Conservation (phyloP, 2,888 invertebrate species). For the Eupithecia tripunctaria region DNA sequence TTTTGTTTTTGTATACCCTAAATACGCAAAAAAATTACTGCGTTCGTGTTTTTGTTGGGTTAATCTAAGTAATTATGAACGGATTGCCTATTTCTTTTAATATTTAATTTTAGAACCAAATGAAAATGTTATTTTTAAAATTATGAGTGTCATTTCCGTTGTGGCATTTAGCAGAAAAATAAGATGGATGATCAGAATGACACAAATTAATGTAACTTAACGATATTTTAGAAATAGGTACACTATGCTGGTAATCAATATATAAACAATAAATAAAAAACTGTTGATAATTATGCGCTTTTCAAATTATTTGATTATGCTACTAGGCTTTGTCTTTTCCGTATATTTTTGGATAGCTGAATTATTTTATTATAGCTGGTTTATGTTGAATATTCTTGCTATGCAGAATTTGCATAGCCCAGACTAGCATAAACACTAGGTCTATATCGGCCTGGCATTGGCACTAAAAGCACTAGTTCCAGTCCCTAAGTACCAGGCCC, state of each 20-base stretch:
- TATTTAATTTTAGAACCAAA: background rate
- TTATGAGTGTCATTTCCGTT: background rate
- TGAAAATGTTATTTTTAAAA: background rate
- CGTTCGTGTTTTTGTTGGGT: background rate
- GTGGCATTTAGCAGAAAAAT: background rate
- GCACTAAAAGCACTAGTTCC: constrained; percentile 47
- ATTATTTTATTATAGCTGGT: background rate
- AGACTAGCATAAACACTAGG: background rate
- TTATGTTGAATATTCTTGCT: background rate
- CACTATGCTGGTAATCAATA: too few relatives aligned
- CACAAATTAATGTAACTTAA: background rate
- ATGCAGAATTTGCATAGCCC: background rate
- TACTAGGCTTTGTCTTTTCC: background rate
- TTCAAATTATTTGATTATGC: background rate
- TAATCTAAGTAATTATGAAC: background rate
- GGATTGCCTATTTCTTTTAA: background rate
- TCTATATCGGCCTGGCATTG: constrained; percentile 6
- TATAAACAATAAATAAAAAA: background rate
- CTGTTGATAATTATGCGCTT: background rate
- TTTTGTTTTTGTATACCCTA: background rate
- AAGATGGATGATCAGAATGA: background rate
- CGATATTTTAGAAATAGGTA: background rate
- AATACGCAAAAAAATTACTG: background rate
- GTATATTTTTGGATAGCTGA: background rate
- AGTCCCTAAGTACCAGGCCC: constrained; percentile 55